Conservation (phyloP, 1,140 invertebrate species). For the Diachasma alloeum region DNA sequence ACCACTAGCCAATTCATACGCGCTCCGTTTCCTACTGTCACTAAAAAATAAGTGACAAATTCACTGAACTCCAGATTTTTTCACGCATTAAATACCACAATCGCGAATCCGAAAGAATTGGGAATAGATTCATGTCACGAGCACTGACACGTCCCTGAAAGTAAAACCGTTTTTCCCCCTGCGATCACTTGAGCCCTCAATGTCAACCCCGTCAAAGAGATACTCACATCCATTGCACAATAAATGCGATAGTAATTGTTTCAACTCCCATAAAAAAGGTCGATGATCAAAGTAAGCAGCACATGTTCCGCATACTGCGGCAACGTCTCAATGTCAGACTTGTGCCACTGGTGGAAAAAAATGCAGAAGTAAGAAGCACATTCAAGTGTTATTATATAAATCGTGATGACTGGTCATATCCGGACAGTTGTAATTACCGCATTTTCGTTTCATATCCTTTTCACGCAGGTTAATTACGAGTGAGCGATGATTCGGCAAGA, state of each 20-base stretch:
- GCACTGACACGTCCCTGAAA: no score
- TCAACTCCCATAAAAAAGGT: background rate
- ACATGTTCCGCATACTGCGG: background rate
- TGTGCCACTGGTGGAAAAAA: background rate
- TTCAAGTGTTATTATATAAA: background rate
- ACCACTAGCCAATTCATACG: no score
- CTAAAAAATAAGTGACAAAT: no score
- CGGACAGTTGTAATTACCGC: background rate
- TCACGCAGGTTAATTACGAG: slow-evolving; percentile 3
- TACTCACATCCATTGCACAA: background rate
- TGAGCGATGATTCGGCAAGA: background rate
- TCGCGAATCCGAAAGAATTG: no score
- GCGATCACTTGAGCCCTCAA: no score
- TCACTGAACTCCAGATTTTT: no score
- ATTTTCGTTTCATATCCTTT: background rate
- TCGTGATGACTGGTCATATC: background rate
- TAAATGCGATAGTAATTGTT: background rate
- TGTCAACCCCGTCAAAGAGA: background rate
- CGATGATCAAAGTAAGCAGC: background rate
- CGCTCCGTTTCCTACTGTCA: no score
- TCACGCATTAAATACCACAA: no score
- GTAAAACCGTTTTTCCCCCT: no score
- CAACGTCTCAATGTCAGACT: background rate
- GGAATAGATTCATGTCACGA: no score
- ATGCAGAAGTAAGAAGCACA: background rate